Evolutionary conservation across 2,113 vertebrate genomes (phyloP).

Genomic region (Ivindomyrus marchei): DNA sequence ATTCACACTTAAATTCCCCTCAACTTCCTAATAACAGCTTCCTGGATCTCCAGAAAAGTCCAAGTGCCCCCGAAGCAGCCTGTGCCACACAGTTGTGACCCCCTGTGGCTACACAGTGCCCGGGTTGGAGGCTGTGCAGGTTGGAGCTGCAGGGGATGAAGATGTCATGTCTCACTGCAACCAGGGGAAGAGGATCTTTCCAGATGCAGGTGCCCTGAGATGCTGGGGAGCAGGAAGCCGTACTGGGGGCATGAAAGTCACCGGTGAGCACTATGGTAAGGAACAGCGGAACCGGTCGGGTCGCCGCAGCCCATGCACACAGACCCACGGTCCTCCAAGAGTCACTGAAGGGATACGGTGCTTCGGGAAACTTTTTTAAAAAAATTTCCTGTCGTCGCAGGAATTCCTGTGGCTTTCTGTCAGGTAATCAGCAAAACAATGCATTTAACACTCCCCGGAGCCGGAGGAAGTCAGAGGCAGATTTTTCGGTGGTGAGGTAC

Average conservation of each 20-base stretch:
- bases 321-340: not conserved
- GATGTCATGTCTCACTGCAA: not conserved
- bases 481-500: not conserved
- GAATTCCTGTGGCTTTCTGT: conserved; percentile 3
- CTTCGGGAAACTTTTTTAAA: not conserved
- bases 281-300: not conserved
- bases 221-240: not conserved
- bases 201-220: not conserved
- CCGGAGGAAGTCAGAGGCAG: not conserved
- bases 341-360: no score
- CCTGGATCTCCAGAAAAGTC: not conserved
- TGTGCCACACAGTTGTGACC: not conserved
- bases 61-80: not conserved
- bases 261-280: not conserved
- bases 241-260: not conserved
- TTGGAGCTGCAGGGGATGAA: not conserved
- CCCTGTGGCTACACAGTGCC: not conserved
- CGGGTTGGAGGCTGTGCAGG: not conserved
- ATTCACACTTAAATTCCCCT: not conserved
- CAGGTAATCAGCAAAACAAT: not conserved
- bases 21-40: not conserved
- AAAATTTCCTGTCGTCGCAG: not conserved
- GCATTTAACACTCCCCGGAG: not conserved
- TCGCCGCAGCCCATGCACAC: not conserved
- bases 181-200: not conserved